Percentiles rank a stretch among this genome's conserved stretches.
Evolutionary conservation across 2,797 vertebrate species (phyloP).

Genomic region (Chelonia mydas): DNA sequence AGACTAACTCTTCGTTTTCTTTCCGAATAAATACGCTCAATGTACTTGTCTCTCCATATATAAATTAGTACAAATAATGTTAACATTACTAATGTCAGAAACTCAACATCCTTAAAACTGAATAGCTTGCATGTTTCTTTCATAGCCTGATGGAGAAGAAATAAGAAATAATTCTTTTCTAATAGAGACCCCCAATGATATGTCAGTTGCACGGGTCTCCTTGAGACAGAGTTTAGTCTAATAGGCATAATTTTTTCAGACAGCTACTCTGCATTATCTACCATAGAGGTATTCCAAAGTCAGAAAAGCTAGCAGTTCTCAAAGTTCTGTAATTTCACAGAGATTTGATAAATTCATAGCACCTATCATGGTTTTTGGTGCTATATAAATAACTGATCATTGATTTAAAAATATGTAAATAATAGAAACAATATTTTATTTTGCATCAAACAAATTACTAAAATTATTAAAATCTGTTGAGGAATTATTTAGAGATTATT

Average conservation of each 20-base stretch:
- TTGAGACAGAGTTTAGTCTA: background rate
- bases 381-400: background rate
- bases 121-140: background rate
- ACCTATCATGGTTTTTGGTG: background rate
- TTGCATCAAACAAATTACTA: background rate
- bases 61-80: background rate
- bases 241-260: conserved; percentile 51
- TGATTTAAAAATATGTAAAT: background rate
- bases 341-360: background rate
- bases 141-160: background rate
- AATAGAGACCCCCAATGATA: background rate
- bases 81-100: conserved; percentile 23
- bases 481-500: background rate
- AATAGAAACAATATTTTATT: background rate
- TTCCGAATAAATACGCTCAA: conserved; percentile 29
- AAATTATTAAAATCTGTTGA: background rate
- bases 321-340: conserved; percentile 14
- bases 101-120: conserved; percentile 30
- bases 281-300: background rate
- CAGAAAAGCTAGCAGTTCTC: background rate
- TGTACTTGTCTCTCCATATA: conserved; percentile 28
- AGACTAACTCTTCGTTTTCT: background rate
- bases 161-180: conserved; percentile 17
- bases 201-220: background rate
- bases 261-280: background rate